phyloP scores from a whole-genome alignment of 2,888 invertebrate genomes.

The Physocephala rufipes region DNA sequence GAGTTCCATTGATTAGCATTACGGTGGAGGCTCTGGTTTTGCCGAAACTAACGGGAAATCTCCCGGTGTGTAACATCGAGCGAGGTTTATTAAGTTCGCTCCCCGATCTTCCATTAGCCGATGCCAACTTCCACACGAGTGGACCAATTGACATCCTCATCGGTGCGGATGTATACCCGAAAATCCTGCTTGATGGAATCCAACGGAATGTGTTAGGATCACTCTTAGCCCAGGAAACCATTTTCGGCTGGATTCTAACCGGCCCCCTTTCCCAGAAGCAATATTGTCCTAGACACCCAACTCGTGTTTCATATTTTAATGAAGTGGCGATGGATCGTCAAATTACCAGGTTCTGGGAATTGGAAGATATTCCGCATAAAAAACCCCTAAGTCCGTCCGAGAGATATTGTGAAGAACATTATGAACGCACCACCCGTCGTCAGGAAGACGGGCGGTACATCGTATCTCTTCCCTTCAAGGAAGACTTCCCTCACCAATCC shows the following conservation, averaged over 20 bases:
- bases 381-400: not conserved
- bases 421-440: not conserved
- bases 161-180: not conserved
- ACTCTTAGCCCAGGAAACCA: not conserved
- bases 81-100: not conserved
- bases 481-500: no score
- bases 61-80: not conserved
- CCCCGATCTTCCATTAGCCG: not conserved
- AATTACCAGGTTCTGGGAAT: not conserved
- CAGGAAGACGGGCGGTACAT: constrained; percentile 19
- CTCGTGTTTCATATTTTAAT: not conserved
- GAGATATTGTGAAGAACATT: constrained; percentile 20
- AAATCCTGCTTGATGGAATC: not conserved
- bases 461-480: constrained; percentile 22
- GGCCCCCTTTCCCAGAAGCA: not conserved
- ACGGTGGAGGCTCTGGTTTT: not conserved
- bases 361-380: not conserved
- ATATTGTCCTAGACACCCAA: no score
- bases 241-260: constrained; percentile 3
- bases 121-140: not conserved
- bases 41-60: not conserved
- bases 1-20: not conserved
- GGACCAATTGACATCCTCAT: not conserved
- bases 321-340: not conserved
- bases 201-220: not conserved